Percentiles rank a stretch among this genome's conserved stretches.
phyloP scores from a whole-genome alignment of 2,113 vertebrate species.

The Poeciliopsis turrubarensis region DNA sequence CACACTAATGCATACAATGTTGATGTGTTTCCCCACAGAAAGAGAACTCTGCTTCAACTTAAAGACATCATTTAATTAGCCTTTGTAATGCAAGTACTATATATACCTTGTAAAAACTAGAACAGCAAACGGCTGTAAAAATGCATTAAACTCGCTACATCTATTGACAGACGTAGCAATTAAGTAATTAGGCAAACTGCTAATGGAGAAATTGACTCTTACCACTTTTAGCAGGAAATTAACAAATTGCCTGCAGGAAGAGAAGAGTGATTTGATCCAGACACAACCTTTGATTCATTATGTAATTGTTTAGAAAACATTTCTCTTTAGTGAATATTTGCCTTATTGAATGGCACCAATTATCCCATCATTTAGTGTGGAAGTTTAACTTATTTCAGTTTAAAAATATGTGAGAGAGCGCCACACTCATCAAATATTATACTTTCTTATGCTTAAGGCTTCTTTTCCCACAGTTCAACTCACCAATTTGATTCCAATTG shows the following conservation, averaged over 20 bases:
- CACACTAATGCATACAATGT: background rate
- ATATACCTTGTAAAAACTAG: constrained; percentile 7
- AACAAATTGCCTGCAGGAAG: constrained; percentile 21
- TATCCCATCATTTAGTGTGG: background rate
- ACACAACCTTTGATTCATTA: background rate
- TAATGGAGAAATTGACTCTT: constrained; percentile 24
- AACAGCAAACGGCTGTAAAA: background rate
- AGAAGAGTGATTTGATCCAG: constrained; percentile 13
- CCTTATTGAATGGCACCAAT: background rate
- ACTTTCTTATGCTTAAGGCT: too few relatives aligned
- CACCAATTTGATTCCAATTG: too few relatives aligned
- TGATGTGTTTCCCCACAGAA: background rate
- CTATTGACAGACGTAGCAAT: constrained; percentile 24
- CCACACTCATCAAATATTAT: too few relatives aligned
- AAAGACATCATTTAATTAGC: constrained; percentile 39
- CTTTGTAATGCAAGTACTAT: constrained; percentile 4
- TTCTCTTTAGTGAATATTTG: background rate
- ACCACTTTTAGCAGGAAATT: constrained; percentile 32
- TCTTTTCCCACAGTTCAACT: too few relatives aligned
- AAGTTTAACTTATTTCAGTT: background rate
- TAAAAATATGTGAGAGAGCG: background rate
- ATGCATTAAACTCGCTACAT: constrained; percentile 32
- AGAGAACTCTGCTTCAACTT: background rate
- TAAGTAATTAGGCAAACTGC: constrained; percentile 34
- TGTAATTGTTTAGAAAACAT: background rate